Evolutionary conservation across 1,140 invertebrate species (phyloP).

Genomic region (Cydia pomonella): DNA sequence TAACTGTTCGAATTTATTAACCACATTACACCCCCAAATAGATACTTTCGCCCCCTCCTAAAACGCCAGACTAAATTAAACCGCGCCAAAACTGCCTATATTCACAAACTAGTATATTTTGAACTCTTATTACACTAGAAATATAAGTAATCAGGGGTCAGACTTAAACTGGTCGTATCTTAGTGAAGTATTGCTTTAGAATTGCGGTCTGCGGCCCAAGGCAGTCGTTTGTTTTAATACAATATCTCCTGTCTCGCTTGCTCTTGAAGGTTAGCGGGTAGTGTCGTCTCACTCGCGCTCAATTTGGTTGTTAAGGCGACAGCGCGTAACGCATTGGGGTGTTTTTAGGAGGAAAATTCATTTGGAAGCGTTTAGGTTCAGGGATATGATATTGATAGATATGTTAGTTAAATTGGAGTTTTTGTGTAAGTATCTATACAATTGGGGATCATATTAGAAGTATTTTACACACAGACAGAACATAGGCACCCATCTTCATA

Average conservation of each 20-base stretch:
- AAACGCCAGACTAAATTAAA: slow-evolving; percentile 79
- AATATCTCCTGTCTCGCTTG: slow-evolving; percentile 71
- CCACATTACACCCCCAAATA: slow-evolving; percentile 74
- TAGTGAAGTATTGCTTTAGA: background rate
- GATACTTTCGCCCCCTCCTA: slow-evolving; percentile 70
- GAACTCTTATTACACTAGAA: background rate
- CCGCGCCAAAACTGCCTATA: slow-evolving; percentile 64
- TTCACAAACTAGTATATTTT: background rate
- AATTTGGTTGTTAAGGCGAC: slow-evolving; percentile 69
- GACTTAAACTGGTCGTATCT: background rate
- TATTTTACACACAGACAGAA: no score
- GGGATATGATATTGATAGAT: slow-evolving; percentile 27
- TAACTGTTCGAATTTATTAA: slow-evolving; percentile 76
- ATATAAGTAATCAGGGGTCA: background rate
- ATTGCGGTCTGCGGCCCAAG: slow-evolving; percentile 75
- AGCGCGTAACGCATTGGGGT: slow-evolving; percentile 47
- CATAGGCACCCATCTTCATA: no score
- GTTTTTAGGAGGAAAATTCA: slow-evolving; percentile 42
- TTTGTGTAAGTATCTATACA: no score
- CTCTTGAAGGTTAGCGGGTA: slow-evolving; percentile 50
- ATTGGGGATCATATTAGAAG: no score
- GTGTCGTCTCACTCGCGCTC: slow-evolving; percentile 54
- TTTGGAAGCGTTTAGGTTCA: slow-evolving; percentile 38
- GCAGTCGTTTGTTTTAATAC: slow-evolving; percentile 79
- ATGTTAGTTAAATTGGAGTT: slow-evolving; percentile 39